Evolutionary conservation across 2,888 invertebrate species (phyloP).

Genomic region (Eretmocerus hayati): DNA sequence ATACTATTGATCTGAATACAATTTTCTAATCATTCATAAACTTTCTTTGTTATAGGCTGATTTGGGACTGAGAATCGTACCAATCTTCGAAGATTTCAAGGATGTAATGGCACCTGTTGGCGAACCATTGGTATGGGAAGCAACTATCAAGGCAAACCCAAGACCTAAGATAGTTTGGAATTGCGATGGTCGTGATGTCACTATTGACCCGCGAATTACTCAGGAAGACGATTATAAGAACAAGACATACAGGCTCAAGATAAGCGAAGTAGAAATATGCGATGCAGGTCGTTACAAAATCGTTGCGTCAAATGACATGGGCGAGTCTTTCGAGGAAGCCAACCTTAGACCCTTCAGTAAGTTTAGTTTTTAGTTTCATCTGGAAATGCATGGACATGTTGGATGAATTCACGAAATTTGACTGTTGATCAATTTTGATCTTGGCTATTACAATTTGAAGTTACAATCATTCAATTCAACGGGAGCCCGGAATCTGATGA

Average conservation of each 20-base stretch:
- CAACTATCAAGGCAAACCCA: slow-evolving; percentile 82
- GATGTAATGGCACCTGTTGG: slow-evolving; percentile 70
- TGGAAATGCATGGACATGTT: background rate
- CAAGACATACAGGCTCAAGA: slow-evolving; percentile 63
- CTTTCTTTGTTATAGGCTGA: slow-evolving; percentile 48
- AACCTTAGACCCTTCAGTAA: slow-evolving; percentile 68
- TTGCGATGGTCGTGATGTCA: slow-evolving; percentile 59
- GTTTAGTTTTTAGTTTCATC: slow-evolving; percentile 37
- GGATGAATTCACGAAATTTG: too few species aligned
- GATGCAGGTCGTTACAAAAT: slow-evolving; percentile 77
- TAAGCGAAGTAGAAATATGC: slow-evolving; percentile 62
- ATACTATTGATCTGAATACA: too few species aligned
- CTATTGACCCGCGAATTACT: slow-evolving; percentile 54
- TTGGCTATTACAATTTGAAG: slow-evolving; percentile 6
- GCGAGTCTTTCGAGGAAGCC: slow-evolving; percentile 64
- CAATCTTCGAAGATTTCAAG: slow-evolving; percentile 70
- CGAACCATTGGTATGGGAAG: slow-evolving; percentile 71
- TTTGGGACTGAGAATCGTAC: slow-evolving; percentile 70
- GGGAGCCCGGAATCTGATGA: background rate
- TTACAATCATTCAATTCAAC: slow-evolving; percentile 15
- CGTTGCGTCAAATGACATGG: slow-evolving; percentile 69
- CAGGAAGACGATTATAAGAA: slow-evolving; percentile 56
- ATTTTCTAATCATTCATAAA: background rate
- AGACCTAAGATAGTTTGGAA: slow-evolving; percentile 80
- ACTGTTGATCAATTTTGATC: background rate